phyloP scores from a whole-genome alignment of 1,140 invertebrate genomes.

The Melitaea cinxia region DNA sequence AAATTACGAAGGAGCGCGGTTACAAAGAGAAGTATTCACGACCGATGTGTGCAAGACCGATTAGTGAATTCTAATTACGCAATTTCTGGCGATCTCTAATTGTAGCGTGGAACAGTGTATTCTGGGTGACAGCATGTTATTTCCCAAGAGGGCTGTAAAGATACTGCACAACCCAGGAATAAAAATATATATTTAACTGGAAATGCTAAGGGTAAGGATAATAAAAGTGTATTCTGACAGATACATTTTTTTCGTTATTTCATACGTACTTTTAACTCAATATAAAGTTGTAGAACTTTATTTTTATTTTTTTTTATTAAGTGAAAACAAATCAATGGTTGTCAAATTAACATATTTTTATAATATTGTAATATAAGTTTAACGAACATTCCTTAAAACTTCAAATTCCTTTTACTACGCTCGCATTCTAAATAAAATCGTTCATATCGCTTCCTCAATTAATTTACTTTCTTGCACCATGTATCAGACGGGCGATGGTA shows the following conservation, averaged over 20 bases:
- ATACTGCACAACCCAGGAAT: slow-evolving; percentile 54
- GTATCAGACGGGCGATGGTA: slow-evolving; percentile 53
- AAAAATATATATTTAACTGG: slow-evolving; percentile 48
- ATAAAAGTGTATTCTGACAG: not conserved
- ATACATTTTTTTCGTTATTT: not conserved
- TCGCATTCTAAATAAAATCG: slow-evolving; percentile 36
- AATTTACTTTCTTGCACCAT: slow-evolving; percentile 42
- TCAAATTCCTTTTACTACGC: slow-evolving; percentile 28
- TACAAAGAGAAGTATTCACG: slow-evolving; percentile 41
- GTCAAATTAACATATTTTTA: not conserved
- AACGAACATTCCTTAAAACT: slow-evolving; percentile 11
- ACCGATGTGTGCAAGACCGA: slow-evolving; percentile 70
- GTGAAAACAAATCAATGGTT: not conserved
- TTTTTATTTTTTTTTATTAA: not conserved
- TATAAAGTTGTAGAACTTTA: no score
- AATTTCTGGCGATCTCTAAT: slow-evolving; percentile 79
- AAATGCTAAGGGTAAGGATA: slow-evolving; percentile 31
- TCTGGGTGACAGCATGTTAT: slow-evolving; percentile 77
- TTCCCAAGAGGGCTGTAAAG: slow-evolving; percentile 76
- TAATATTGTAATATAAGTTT: not conserved
- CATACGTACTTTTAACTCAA: not conserved
- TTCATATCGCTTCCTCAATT: slow-evolving; percentile 40
- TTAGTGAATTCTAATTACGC: slow-evolving; percentile 76
- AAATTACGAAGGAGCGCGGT: slow-evolving; percentile 14
- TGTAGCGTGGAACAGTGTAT: slow-evolving; percentile 73